Base-by-base conservation (phyloP, 2,797 vertebrate genomes). In the Lagocephalus sceleratus region DNA sequence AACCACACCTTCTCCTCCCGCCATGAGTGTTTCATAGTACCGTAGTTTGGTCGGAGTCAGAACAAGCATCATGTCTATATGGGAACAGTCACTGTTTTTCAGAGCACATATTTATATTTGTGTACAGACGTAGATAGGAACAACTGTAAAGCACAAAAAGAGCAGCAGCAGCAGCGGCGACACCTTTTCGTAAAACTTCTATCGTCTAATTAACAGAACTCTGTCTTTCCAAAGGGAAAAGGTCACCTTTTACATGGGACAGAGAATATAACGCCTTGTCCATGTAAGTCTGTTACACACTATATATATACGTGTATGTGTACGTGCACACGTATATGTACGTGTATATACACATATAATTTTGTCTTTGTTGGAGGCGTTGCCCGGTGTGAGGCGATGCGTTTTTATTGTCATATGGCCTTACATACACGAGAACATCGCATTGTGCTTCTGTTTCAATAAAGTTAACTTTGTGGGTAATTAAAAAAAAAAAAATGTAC, bases 361-460 rank as follows among this genome's bases (percentile, higher is more conserved):
- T 26, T 59, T 67, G 47, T 17, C 14, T 42, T 57, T 54, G 55
- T 26, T 25, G 3, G 45, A 10, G 14, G 12, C 15, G 1, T 81
- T 66, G 44, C 45, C 76, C 63, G 56, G 75, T 82, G 68, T 78
- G 83, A 66, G 71, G 40, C 15, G 40, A 6, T 42, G 2, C 8
- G 68, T 71, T 82, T 66, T 78, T 83, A 72, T 81, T 78, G 78
- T 91, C 85, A 90, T 91, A 92, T 93, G 92, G 93, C 94, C 93
- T 94, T 94, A 93, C 87, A 87, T 88, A 88, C 86, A 87, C 81
- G 85, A 87, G 88, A 78, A 79, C 82, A 88, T 83, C 82, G 90
- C 90, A 90, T 93, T 86, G 85, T 89, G 90, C 90, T 90, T 93
- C 82, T 87, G 84, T 85, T 86, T 75, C 70, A 79, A 87, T 85